A percentile compares a stretch with the other conserved stretches of the same genome.
phyloP scores from a whole-genome alignment of 2,113 vertebrate species.

The Chrysemys picta region DNA sequence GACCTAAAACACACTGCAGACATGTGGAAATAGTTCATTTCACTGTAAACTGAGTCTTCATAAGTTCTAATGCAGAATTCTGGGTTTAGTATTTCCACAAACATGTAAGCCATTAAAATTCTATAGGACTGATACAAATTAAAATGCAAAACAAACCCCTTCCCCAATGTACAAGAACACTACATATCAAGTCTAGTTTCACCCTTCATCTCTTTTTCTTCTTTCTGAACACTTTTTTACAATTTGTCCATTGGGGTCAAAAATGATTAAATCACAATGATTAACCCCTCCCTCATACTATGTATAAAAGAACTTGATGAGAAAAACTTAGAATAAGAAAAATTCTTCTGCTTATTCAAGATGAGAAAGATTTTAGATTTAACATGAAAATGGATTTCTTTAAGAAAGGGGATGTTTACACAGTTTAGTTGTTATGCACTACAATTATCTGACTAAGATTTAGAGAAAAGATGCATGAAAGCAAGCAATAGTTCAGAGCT shows the following conservation, averaged over 20 bases:
- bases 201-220: neutral
- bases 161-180: neutral
- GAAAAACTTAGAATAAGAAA: neutral
- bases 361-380: neutral
- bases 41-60: neutral
- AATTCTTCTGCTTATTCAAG: neutral
- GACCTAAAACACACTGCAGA: neutral
- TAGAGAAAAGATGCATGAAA: neutral
- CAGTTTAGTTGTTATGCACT: neutral
- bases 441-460: neutral
- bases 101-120: neutral
- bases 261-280: neutral
- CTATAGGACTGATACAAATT: neutral
- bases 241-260: neutral
- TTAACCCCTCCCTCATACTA: neutral
- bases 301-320: neutral
- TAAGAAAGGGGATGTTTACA: neutral
- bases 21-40: accelerated
- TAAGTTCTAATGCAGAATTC: neutral
- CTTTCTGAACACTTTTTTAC: neutral
- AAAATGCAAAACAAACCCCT: neutral
- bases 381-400: neutral
- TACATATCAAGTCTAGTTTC: neutral
- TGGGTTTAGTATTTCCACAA: neutral
- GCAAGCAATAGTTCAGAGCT: neutral